A percentile compares a stretch with the other conserved stretches of the same genome.
phyloP scores from a whole-genome alignment of 2,113 vertebrate genomes.

The Pterophyllum scalare region DNA sequence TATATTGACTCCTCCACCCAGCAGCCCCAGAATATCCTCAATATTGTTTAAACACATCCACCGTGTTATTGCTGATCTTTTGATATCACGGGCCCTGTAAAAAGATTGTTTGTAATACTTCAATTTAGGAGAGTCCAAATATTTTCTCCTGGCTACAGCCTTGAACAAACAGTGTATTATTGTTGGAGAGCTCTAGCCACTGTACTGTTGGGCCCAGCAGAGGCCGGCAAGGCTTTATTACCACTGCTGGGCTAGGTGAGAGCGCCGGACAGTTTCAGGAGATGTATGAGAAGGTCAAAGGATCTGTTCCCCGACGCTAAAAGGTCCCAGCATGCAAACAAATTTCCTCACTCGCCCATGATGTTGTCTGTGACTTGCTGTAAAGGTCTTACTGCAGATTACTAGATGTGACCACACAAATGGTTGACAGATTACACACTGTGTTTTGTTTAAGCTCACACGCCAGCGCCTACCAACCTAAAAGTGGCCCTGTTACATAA shows the following conservation, averaged over 20 bases:
- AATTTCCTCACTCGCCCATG: slow-evolving; percentile 34
- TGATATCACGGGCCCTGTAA: slow-evolving; percentile 69
- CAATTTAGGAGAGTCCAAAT: slow-evolving; percentile 81
- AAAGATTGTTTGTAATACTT: slow-evolving; percentile 80
- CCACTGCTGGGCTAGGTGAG: slow-evolving; percentile 44
- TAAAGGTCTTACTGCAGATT: slow-evolving; percentile 18
- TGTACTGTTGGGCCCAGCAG: slow-evolving; percentile 47
- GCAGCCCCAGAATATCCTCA: slow-evolving; percentile 48
- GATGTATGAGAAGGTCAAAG: slow-evolving; percentile 48
- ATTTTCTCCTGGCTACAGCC: slow-evolving; percentile 77
- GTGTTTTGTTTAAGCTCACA: slow-evolving; percentile 34
- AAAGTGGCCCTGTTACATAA: slow-evolving; percentile 63
- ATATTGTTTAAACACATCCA: slow-evolving; percentile 69
- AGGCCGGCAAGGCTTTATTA: slow-evolving; percentile 59
- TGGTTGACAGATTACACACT: slow-evolving; percentile 17
- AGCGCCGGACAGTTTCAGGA: slow-evolving; percentile 34
- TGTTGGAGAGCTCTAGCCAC: slow-evolving; percentile 72
- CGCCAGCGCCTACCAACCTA: slow-evolving; percentile 31
- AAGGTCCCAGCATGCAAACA: slow-evolving; percentile 55
- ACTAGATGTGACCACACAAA: slow-evolving; percentile 42
- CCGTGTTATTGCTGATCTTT: slow-evolving; percentile 73
- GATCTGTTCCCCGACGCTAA: slow-evolving; percentile 20
- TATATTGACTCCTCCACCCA: slow-evolving; percentile 51
- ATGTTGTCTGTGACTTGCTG: background rate
- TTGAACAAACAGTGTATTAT: slow-evolving; percentile 81